These are phyloP conservation scores for Gymnoscopelus braueri DNA, from an alignment of 2,797 vertebrate species.

Conservation along the genomic window DNA sequence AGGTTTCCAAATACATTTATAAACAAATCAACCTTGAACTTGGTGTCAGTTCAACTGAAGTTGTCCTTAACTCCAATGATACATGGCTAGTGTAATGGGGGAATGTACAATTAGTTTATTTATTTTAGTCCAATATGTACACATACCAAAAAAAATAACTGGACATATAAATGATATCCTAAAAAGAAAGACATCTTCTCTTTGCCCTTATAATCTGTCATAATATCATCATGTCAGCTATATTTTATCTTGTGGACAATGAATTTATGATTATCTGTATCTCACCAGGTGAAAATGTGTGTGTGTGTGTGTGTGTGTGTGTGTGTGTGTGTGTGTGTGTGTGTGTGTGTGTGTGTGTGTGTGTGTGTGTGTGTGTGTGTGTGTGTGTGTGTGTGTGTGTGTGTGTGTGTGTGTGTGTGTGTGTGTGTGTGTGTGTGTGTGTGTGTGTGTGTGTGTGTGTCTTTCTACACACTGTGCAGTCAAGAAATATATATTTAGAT, in stretches of 20 bases:
- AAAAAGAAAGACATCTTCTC: neutral
- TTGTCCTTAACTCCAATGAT: conserved; percentile 33
- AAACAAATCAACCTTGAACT: conserved; percentile 77
- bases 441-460: too few relatives aligned
- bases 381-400: too few relatives aligned
- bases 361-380: too few relatives aligned
- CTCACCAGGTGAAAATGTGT: conserved; percentile 1
- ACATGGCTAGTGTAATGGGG: conserved; percentile 1
- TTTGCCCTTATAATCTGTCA: conserved; percentile 7
- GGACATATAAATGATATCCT: neutral
- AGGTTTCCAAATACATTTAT: conserved; percentile 41
- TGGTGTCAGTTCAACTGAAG: conserved; percentile 29
- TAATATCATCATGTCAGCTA: conserved; percentile 11
- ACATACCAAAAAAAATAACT: too few relatives aligned
- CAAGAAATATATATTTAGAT: neutral
- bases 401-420: too few relatives aligned
- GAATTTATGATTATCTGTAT: conserved; percentile 24
- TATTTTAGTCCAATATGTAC: conserved; percentile 1
- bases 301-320: too few relatives aligned
- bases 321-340: neutral
- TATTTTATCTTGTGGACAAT: conserved; percentile 31
- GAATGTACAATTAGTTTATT: neutral
- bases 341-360: too few relatives aligned
- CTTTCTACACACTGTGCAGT: too few relatives aligned
- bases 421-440: neutral